Conservation (phyloP, 1,140 invertebrate species). For the Papilio helenus region DNA sequence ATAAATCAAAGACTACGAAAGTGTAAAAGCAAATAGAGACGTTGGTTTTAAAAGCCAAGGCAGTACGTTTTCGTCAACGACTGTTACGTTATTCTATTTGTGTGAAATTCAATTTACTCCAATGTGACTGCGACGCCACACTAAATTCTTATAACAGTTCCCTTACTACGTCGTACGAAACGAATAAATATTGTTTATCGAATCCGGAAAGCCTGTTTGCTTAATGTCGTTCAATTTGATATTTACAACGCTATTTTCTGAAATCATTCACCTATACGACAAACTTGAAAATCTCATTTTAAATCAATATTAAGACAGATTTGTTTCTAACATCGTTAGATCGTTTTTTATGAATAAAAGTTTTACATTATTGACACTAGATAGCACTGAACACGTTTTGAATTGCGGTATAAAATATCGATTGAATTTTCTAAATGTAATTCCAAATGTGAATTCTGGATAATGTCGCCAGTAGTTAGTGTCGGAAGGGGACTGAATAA, state of each 20-base stretch:
- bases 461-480: background rate
- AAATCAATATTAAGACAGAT: background rate
- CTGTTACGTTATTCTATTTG: slow-evolving; percentile 10
- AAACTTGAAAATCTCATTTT: background rate
- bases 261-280: background rate
- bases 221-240: background rate
- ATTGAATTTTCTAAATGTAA: background rate
- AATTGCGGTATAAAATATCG: background rate
- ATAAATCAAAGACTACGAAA: background rate
- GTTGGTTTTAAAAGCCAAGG: background rate
- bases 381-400: background rate
- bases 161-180: slow-evolving; percentile 15
- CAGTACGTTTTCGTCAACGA: slow-evolving; percentile 12
- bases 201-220: slow-evolving; percentile 14
- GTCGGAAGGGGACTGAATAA: background rate
- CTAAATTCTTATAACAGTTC: slow-evolving; percentile 30
- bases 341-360: background rate
- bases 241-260: slow-evolving; percentile 4
- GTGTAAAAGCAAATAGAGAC: background rate
- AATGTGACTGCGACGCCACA: slow-evolving; percentile 30
- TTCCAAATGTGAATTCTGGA: background rate
- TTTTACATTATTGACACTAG: background rate
- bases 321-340: background rate
- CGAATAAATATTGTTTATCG: slow-evolving; percentile 31
- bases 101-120: slow-evolving; percentile 29